A percentile compares a stretch with the other conserved stretches of the same genome.
Evolutionary conservation across 2,888 invertebrate genomes (phyloP).

Genomic region (Tuta absoluta): DNA sequence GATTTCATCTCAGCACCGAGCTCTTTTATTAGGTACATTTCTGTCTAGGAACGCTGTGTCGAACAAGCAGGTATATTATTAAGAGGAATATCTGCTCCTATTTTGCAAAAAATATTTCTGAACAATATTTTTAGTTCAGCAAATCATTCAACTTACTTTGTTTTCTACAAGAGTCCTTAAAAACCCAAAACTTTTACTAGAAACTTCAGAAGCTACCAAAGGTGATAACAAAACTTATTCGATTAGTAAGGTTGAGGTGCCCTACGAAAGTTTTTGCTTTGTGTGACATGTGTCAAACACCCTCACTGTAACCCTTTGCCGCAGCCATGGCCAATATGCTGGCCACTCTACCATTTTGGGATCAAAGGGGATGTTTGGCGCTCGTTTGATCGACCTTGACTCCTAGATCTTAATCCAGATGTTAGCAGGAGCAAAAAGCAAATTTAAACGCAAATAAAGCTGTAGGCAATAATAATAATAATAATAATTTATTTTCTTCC

Average conservation of each 20-base stretch:
- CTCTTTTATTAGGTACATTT: background rate
- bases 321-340: background rate
- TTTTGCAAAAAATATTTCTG: no score
- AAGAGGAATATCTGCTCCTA: background rate
- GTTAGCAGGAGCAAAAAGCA: no score
- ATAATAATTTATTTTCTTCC: no score
- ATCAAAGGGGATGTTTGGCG: background rate
- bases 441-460: no score
- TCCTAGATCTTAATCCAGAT: no score
- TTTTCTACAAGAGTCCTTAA: no score
- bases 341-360: background rate
- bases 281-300: background rate
- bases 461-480: no score
- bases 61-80: background rate
- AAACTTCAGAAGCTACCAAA: no score
- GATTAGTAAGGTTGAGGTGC: background rate
- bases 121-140: no score
- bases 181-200: no score
- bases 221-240: background rate
- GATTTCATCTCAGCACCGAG: slow-evolving; percentile 3
- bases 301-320: background rate
- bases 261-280: background rate
- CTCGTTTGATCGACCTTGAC: background rate
- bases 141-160: no score
- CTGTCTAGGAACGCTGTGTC: background rate